Evolutionary conservation across 2,888 invertebrate species (phyloP).

Genomic region (Dicycla oo): DNA sequence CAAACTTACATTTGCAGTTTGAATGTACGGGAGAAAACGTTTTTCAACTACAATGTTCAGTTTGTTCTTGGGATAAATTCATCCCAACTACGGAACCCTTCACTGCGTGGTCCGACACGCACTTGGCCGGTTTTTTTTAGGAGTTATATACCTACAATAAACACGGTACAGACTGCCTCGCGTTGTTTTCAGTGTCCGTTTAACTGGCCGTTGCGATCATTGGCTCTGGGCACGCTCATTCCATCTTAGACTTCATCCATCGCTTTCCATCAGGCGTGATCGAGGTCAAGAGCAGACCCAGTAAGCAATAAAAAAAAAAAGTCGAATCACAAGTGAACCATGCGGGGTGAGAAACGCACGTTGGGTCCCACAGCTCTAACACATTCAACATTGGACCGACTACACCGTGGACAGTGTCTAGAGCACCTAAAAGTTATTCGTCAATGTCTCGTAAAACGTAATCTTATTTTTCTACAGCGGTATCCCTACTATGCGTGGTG

Average conservation of each 20-base stretch:
- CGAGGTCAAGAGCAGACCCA: too few species aligned
- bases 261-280: too few species aligned
- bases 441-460: not conserved
- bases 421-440: not conserved
- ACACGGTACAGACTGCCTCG: not conserved
- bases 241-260: too few species aligned
- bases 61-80: too few species aligned
- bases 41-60: too few species aligned
- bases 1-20: too few species aligned
- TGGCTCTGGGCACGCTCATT: too few species aligned
- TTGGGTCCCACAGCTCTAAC: not conserved
- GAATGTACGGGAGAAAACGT: too few species aligned
- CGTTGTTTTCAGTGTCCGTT: not conserved
- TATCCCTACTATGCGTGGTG: constrained; percentile 80
- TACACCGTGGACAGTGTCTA: not conserved
- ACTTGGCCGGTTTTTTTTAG: too few species aligned
- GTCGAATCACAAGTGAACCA: fast-evolving
- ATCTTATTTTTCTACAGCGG: constrained; percentile 71
- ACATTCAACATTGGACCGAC: not conserved
- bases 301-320: too few species aligned
- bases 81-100: too few species aligned
- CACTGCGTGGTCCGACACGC: too few species aligned
- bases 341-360: not conserved
- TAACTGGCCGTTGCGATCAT: not conserved
- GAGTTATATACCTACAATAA: not conserved